These are phyloP conservation scores for Linyphia triangularis DNA, from an alignment of 2,888 invertebrate genomes.

Conservation along the genomic window DNA sequence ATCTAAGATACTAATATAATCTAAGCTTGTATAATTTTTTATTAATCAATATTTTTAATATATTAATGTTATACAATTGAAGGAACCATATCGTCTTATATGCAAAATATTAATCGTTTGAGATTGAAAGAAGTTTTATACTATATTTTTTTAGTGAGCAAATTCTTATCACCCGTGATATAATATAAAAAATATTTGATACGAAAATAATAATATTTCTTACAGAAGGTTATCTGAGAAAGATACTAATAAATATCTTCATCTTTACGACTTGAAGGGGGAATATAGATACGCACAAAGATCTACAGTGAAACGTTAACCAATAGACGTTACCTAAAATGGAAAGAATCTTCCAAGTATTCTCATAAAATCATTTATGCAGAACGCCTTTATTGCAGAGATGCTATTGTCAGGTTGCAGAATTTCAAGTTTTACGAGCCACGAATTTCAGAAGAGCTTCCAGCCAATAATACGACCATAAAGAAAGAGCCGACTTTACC, in stretches of 20 bases:
- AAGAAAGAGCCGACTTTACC: slow-evolving; percentile 32
- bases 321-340: slow-evolving; percentile 54
- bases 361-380: slow-evolving; percentile 73
- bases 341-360: slow-evolving; percentile 58
- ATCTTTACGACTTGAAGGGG: slow-evolving; percentile 37
- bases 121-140: too few species aligned
- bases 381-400: slow-evolving; percentile 71
- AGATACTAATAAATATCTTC: slow-evolving; percentile 46
- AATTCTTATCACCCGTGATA: neutral
- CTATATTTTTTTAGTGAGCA: neutral
- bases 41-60: too few species aligned
- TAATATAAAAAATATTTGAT: neutral
- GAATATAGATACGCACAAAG: slow-evolving; percentile 32
- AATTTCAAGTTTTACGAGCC: slow-evolving; percentile 66
- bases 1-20: too few species aligned
- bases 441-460: slow-evolving; percentile 57
- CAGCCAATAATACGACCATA: slow-evolving; percentile 66
- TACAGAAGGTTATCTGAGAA: neutral
- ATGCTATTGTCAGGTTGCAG: slow-evolving; percentile 69
- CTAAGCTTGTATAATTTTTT: too few species aligned
- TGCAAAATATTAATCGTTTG: too few species aligned
- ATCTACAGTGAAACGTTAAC: neutral
- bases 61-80: too few species aligned
- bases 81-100: too few species aligned
- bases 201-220: neutral